Base-by-base conservation (phyloP, 2,888 invertebrate species). In the Siphlonurus alternatus region DNA sequence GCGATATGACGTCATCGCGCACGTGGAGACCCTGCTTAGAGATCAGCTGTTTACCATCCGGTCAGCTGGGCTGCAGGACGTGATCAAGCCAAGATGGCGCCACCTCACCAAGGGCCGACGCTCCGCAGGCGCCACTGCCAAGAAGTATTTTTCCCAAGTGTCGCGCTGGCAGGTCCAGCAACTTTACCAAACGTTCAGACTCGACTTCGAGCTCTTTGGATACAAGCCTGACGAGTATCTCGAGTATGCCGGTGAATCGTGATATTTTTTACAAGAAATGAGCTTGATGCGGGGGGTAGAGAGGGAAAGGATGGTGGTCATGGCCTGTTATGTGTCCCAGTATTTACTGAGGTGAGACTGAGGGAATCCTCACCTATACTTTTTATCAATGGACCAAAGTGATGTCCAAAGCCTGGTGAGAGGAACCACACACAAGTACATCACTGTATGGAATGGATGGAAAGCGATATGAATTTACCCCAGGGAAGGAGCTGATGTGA, bases 131-230 rank as follows among this genome's bases (percentile, higher is more conserved):
- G 71, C 74, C 10, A 70, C 77, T n/a, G 71, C 74, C 1, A 69
- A 71, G 60, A 68, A 72, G 53, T 80, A 78, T 68, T 80, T 79
- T 69, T 71, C 73, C 38, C 76, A 76, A 62, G 69, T 80, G n/a
- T 73, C 70, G 7, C 70, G 67, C 66, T 67, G 70, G 2, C 73
- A 75, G 66, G 71, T 78, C 7, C 61, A 68, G 18, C 71, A 73
- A 25, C 70, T 82, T 18, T 76, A 77, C 61, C 70, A 77, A 23
- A 76, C 78, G 64, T 81, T 79, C 67, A 71, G 71, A 62, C 69
- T 79, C 2, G 81, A 82, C 69, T 80, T 80, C 69, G 75, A 77
- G 68, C 70, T 82, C 65, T 82, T 81, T 71, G 77, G 74, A 23
- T 81, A 81, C 69, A 71, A 71, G 1, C 70, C 72, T 3, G 70